Evolutionary conservation across 2,888 invertebrate genomes (phyloP).

Genomic region (Sinhomidia bicolor): DNA sequence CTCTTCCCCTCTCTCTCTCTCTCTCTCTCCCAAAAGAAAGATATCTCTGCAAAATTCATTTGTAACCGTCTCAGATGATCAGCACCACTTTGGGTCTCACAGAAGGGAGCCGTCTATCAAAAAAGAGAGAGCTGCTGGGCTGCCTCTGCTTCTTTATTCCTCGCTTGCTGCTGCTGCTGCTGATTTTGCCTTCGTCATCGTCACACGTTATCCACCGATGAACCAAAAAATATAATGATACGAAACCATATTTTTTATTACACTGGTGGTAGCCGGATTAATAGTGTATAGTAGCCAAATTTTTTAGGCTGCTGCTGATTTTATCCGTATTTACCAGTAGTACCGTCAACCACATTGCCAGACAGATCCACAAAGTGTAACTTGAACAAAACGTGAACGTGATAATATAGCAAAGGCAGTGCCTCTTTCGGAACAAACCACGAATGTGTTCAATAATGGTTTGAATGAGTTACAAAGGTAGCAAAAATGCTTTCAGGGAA

Average conservation of each 20-base stretch:
- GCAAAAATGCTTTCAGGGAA: too few relatives aligned
- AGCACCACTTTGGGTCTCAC: slow-evolving; percentile 68
- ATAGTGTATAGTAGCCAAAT: slow-evolving; percentile 35
- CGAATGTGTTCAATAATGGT: too few relatives aligned
- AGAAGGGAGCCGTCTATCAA: slow-evolving; percentile 73
- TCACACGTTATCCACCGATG: slow-evolving; percentile 44
- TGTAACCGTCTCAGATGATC: slow-evolving; percentile 66
- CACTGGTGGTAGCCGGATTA: slow-evolving; percentile 21
- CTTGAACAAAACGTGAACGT: too few relatives aligned
- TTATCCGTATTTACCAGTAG: too few relatives aligned
- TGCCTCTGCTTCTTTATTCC: too few relatives aligned
- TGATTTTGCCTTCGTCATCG: neutral
- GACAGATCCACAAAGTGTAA: too few relatives aligned
- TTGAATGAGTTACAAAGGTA: too few relatives aligned
- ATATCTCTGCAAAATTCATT: slow-evolving; percentile 59
- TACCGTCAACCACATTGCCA: too few relatives aligned
- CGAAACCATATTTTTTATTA: neutral
- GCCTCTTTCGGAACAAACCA: too few relatives aligned
- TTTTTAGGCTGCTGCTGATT: neutral
- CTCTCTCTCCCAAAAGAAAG: slow-evolving; percentile 25
- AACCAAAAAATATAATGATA: slow-evolving; percentile 12
- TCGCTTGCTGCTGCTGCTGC: neutral
- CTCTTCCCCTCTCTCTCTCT: too few relatives aligned
- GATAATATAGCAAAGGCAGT: too few relatives aligned
- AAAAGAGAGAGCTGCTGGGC: slow-evolving; percentile 60